Evolutionary conservation across 2,888 invertebrate genomes (phyloP), one percentile per base, ranked within the genome.

Genomic region (Dynastes grantii): DNA sequence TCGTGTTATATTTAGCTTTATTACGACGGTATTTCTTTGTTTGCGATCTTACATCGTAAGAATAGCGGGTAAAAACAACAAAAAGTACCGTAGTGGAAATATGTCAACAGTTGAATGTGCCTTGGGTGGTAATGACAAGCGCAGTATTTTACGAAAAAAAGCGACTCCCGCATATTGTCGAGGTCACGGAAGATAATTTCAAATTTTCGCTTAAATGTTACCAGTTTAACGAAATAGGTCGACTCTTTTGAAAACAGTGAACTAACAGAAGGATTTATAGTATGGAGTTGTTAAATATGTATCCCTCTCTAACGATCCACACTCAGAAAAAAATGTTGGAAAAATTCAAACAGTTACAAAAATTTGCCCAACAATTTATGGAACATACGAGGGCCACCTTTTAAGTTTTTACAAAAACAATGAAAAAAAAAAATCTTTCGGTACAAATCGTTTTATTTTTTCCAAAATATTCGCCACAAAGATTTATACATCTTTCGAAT

Each of bases 91-190:
- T 37, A 11, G 16, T 65, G 45, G 22, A 16, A 67, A 67, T 45
- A 45, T 9, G 67, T 67, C 45, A 45, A 45, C 45, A 9, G 67
- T 67, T 63, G 45, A 45, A 16, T 45, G 27, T 67, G 16, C 8
- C n/a, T 13, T 2, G 49, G 67, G 45, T 45, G 45, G 45, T 22
- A 45, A 67, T 27, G 67, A 45, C 22, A 5, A 9, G 16, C 45
- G 16, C 45, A 67, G 45, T 49, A 67, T 45, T 67, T 67, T 67
- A 67, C 22, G 67, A 45, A 32, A 67, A 67, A 67, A 27, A 67
- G 4, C n/a, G 37, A 8, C 45, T 49, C 5, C 45, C 22, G 45
- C 22, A 22, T 67, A 67, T 67, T 45, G 67, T 16, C n/a, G 67
- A 67, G 45, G 67, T 67, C 67, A 67, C 67, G 65, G 40, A 67